A percentile compares a stretch with the other conserved stretches of the same genome.
These are phyloP conservation scores for Scopus umbretta DNA, from an alignment of 2,113 vertebrate species.

Conservation along the genomic window DNA sequence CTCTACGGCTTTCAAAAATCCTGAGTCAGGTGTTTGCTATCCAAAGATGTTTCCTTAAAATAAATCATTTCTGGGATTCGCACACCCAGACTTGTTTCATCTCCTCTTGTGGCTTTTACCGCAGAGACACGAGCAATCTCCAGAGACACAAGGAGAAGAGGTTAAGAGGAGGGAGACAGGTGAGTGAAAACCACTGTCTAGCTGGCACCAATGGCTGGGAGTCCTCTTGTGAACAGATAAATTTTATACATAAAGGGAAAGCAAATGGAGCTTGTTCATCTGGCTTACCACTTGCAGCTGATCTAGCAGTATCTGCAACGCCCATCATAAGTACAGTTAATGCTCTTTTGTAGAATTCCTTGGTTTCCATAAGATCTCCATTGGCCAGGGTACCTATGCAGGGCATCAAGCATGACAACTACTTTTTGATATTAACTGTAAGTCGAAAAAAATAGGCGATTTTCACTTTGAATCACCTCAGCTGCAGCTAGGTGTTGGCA, in stretches of 20 bases:
- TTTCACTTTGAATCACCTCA: not conserved
- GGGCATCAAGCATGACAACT: not conserved
- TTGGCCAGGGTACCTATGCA: not conserved
- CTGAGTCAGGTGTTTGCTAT: conserved; percentile 31
- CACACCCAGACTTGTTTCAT: not conserved
- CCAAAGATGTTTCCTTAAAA: conserved; percentile 1
- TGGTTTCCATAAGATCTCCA: not conserved
- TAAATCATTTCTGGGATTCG: not conserved
- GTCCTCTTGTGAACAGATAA: not conserved
- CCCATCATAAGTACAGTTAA: not conserved
- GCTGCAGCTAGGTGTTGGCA: not conserved
- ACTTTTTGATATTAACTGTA: not conserved
- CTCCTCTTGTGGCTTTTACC: not conserved
- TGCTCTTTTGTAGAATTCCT: conserved; percentile 10
- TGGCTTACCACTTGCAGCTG: not conserved
- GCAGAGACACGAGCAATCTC: not conserved
- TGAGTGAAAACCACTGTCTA: not conserved
- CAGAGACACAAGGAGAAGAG: not conserved
- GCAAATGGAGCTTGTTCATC: not conserved
- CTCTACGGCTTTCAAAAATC: conserved; percentile 7
- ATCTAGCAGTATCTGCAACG: not conserved
- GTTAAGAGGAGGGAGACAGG: not conserved
- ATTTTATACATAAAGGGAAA: not conserved
- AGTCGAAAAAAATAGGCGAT: not conserved
- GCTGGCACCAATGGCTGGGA: not conserved